Conservation (phyloP, 2,888 invertebrate species). For the Agrotis puta region DNA sequence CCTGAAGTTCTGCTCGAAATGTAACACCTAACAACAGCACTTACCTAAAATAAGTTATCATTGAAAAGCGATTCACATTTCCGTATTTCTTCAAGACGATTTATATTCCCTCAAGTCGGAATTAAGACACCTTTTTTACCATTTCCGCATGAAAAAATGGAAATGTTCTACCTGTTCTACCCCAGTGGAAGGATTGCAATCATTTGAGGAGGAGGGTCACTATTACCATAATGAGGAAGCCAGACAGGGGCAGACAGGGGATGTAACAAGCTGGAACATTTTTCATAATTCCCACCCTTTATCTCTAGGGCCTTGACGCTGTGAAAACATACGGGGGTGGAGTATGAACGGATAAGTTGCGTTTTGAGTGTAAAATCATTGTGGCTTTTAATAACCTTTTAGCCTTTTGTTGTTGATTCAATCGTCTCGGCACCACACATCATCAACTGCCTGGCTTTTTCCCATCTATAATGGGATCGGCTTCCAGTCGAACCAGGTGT, state of each 20-base stretch:
- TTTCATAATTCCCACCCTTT: slow-evolving; percentile 67
- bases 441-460: no score
- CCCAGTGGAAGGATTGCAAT: slow-evolving; percentile 54
- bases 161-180: slow-evolving; percentile 6
- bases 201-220: slow-evolving; percentile 56
- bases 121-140: slow-evolving; percentile 32
- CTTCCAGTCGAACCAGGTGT: no score
- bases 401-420: not conserved
- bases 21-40: not conserved
- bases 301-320: slow-evolving; percentile 52
- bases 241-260: slow-evolving; percentile 55
- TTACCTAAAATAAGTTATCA: not conserved
- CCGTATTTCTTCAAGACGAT: slow-evolving; percentile 2
- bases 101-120: slow-evolving; percentile 25
- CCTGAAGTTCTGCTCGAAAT: not conserved
- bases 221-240: slow-evolving; percentile 65
- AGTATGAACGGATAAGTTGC: not conserved
- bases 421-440: no score
- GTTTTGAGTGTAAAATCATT: not conserved
- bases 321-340: slow-evolving; percentile 38
- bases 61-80: slow-evolving; percentile 5
- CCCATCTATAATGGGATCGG: no score
- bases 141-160: slow-evolving; percentile 39
- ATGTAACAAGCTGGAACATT: slow-evolving; percentile 66
- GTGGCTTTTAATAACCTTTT: not conserved